A percentile compares a stretch with the other conserved stretches of the same genome.
Conservation (phyloP, 1,140 invertebrate species). For the Aleiodes sp. region DNA sequence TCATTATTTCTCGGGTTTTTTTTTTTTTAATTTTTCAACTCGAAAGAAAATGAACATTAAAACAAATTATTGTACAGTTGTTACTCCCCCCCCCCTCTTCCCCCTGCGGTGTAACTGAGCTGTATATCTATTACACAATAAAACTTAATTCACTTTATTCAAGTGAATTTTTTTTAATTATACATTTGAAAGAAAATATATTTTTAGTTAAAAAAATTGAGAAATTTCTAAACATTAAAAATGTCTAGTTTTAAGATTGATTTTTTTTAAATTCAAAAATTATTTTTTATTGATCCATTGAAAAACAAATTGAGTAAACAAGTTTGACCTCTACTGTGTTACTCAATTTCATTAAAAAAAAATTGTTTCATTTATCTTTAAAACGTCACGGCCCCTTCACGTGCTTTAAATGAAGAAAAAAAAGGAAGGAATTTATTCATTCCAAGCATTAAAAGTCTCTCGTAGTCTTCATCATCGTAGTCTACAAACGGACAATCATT, state of each 20-base stretch:
- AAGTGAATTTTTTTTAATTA: no score
- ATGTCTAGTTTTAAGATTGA: no score
- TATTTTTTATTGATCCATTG: neutral
- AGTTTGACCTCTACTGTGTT: no score
- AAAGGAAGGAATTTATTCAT: neutral
- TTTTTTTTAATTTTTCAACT: no score
- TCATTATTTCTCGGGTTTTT: conserved; percentile 19
- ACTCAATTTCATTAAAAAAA: no score
- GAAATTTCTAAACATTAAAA: no score
- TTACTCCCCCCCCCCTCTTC: neutral
- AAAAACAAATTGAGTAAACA: no score
- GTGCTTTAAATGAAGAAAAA: no score
- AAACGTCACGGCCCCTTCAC: neutral
- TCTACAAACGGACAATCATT: neutral
- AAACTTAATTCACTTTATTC: no score
- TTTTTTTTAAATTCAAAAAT: neutral
- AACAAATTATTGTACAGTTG: conserved; percentile 10
- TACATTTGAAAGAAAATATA: no score
- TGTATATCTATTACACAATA: conserved; percentile 1
- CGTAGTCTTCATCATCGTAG: neutral
- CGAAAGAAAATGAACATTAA: conserved; percentile 4
- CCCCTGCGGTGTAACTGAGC: neutral
- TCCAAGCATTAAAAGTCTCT: neutral
- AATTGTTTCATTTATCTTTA: neutral
- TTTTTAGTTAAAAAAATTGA: no score